Base-by-base conservation (phyloP, 2,113 vertebrate genomes). In the Todiramphus saurophagus region DNA sequence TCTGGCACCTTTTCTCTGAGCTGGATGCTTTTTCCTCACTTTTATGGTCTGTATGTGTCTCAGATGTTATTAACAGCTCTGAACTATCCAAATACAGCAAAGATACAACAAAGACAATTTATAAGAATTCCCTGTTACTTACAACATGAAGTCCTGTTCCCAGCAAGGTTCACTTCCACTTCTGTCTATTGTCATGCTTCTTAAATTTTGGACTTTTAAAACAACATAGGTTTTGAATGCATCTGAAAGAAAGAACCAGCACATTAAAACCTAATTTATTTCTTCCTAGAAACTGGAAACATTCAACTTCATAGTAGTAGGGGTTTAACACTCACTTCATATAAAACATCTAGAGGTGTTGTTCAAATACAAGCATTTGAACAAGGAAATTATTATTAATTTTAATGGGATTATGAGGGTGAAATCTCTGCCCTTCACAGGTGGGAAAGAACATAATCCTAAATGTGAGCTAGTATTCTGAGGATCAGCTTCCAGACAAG, bases 121-220 rank as follows among this genome's bases (percentile, higher is more conserved):
- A 16, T 35, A 83, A 88, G n/a, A 83, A 86, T 51, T 46, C 15
- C 21, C 10, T 44, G 59, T 59, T 95, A 97, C 97, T 97, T 97
- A 98, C 97, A 98, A 97, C 95, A 97, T 96, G 67, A 97, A 98
- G 85, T 98, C 97, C 82, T 98, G 97, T 24, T 98, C 98, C 97
- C 97, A 97, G 69, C 87, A 97, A 81, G 98, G 97, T n/a, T 97
- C 89, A 59, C 85, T 95, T 94, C 97, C 97, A 64, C 51, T 81
- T 94, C 93, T 95, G 13, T 94, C 64, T 68, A 94, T 28, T 27
- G 97, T 98, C 53, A 80, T 66, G 64, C 97, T 96, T 91, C 92
- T 97, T 67, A 97, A 55, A 84, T 96, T 97, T 89, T 97, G 96
- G 37, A 98, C 96, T 95, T 98, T 98, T 63, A 98, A 83, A 85